A percentile compares a stretch with the other conserved stretches of the same genome.
phyloP scores from a whole-genome alignment of 2,888 invertebrate genomes.

The Leptinotarsa haldemani region DNA sequence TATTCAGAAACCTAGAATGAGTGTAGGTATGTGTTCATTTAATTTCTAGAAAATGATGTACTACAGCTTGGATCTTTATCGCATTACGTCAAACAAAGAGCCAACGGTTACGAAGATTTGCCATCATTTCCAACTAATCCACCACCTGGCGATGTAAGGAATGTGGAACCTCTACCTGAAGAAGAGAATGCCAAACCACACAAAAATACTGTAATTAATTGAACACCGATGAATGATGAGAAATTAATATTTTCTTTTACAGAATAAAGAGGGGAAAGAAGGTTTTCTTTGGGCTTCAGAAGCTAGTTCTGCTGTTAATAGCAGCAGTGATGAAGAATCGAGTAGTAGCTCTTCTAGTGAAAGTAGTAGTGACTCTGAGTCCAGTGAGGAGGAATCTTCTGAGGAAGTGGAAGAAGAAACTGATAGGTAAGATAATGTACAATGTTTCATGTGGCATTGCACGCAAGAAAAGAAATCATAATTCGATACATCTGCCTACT shows the following conservation, averaged over 20 bases:
- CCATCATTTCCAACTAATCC: conserved; percentile 84
- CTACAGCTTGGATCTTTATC: conserved; percentile 95
- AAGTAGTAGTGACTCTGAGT: conserved; percentile 49
- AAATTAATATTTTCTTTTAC: conserved; percentile 24
- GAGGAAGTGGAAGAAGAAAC: conserved; percentile 49
- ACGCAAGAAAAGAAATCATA: not conserved
- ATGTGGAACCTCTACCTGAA: conserved; percentile 70
- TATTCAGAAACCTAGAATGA: too few relatives aligned
- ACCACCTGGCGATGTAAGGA: conserved; percentile 82
- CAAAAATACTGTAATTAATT: conserved; percentile 49
- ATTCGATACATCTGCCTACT: not conserved
- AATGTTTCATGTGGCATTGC: too few relatives aligned
- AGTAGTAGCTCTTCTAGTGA: conserved; percentile 57
- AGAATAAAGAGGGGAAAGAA: conserved; percentile 55
- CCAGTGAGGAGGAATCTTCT: conserved; percentile 47
- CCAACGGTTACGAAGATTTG: conserved; percentile 89
- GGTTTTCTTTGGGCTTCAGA: conserved; percentile 64
- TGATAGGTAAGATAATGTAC: conserved; percentile 38
- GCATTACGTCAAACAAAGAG: conserved; percentile 89
- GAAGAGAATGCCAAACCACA: conserved; percentile 57
- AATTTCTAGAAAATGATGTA: conserved; percentile 78
- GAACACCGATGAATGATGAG: not conserved
- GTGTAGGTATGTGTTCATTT: not conserved
- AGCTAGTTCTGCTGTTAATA: conserved; percentile 62
- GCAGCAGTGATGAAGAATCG: conserved; percentile 45